These are phyloP conservation scores for Sinonovacula constricta DNA, from an alignment of 1,140 invertebrate species.

Conservation along the genomic window DNA sequence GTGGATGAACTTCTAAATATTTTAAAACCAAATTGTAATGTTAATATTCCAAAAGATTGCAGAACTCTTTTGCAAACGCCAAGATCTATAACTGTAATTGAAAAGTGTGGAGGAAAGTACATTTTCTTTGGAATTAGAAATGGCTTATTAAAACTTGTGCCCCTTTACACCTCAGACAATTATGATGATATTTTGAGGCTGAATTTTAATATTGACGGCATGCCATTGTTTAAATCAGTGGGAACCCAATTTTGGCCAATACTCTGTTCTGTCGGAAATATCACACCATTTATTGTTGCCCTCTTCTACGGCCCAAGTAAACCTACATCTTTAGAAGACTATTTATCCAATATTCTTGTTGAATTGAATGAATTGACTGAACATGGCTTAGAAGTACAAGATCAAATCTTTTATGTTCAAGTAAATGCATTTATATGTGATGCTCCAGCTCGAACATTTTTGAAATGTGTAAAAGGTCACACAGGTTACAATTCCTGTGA, in stretches of 20 bases:
- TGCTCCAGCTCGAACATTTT: slow-evolving; percentile 75
- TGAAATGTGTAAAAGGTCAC: slow-evolving; percentile 71
- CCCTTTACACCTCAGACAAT: neutral
- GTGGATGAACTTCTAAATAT: too few species aligned
- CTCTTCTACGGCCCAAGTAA: slow-evolving; percentile 70
- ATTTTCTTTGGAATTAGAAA: slow-evolving; percentile 48
- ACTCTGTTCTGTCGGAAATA: slow-evolving; percentile 53
- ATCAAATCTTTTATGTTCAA: slow-evolving; percentile 50
- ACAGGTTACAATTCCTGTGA: slow-evolving; percentile 57
- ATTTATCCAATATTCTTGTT: slow-evolving; percentile 65
- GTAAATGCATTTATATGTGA: slow-evolving; percentile 70
- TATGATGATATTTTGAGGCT: slow-evolving; percentile 4
- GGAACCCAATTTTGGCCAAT: slow-evolving; percentile 66
- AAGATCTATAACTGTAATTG: too few species aligned
- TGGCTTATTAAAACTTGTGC: slow-evolving; percentile 25
- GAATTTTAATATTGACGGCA: slow-evolving; percentile 55
- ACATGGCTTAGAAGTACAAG: slow-evolving; percentile 58
- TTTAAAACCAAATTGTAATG: too few species aligned
- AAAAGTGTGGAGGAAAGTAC: slow-evolving; percentile 55
- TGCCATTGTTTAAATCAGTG: slow-evolving; percentile 53
- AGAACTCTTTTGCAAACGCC: too few species aligned
- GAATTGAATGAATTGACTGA: slow-evolving; percentile 55
- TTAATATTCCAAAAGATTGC: too few species aligned
- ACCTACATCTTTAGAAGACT: slow-evolving; percentile 60
- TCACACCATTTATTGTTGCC: slow-evolving; percentile 60